Conservation (phyloP, 2,113 vertebrate genomes). For the Mesocricetus auratus region DNA sequence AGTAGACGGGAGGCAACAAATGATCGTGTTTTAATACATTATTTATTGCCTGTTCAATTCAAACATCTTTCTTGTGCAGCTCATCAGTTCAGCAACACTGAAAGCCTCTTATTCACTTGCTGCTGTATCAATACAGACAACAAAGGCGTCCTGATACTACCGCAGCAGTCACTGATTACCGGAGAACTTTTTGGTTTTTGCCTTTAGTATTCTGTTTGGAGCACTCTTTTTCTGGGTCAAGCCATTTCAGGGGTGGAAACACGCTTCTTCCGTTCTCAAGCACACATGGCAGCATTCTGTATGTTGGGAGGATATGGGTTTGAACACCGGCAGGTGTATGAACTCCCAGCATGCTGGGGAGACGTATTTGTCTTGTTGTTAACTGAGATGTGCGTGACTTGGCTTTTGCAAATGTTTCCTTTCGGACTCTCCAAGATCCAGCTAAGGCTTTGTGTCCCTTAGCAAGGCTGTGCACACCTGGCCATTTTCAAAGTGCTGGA, state of each 20-base stretch:
- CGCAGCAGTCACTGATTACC: background rate
- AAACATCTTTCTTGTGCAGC: slow-evolving; percentile 25
- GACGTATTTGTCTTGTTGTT: background rate
- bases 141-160: background rate
- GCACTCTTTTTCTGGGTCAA: background rate
- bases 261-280: background rate
- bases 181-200: background rate
- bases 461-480: accelerated
- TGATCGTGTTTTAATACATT: slow-evolving; percentile 67
- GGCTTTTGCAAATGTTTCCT: background rate
- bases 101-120: background rate
- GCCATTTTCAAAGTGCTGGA: background rate
- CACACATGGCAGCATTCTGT: background rate
- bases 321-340: accelerated
- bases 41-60: slow-evolving; percentile 9
- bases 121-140: background rate
- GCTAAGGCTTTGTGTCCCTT: background rate
- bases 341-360: too few relatives aligned
- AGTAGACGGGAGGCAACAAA: slow-evolving; percentile 50
- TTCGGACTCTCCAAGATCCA: background rate
- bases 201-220: background rate
- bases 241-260: slow-evolving; percentile 4
- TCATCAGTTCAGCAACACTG: background rate
- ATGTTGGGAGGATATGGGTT: background rate
- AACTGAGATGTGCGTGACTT: background rate